A percentile compares a stretch with the other conserved stretches of the same genome.
phyloP scores from a whole-genome alignment of 2,888 invertebrate species.

The Drosophila anomalata region DNA sequence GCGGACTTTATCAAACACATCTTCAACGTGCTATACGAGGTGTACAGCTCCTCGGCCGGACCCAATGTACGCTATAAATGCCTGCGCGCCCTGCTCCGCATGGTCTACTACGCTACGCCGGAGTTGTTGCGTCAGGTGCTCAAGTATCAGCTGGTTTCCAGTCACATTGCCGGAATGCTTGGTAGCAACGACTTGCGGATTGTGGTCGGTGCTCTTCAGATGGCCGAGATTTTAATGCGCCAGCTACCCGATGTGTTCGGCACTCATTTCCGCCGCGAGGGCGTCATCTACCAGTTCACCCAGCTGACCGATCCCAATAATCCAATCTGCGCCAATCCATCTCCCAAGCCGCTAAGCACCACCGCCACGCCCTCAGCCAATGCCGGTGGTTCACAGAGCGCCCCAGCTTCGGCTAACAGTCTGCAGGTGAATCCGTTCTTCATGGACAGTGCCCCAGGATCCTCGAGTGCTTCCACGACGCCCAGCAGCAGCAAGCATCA shows the following conservation, averaged over 20 bases:
- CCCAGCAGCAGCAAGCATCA: slow-evolving; percentile 81
- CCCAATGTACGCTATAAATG: slow-evolving; percentile 99
- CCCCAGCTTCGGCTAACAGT: slow-evolving; percentile 81
- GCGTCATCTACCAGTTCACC: slow-evolving; percentile 95
- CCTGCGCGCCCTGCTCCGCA: slow-evolving; percentile 96
- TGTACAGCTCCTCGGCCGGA: slow-evolving; percentile 98
- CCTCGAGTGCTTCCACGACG: slow-evolving; percentile 73
- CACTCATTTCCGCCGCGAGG: slow-evolving; percentile 97
- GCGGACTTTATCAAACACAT: slow-evolving; percentile 90
- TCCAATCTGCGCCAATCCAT: slow-evolving; percentile 85
- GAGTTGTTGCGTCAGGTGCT: slow-evolving; percentile 91
- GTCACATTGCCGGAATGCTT: slow-evolving; percentile 99
- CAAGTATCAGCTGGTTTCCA: slow-evolving; percentile 92
- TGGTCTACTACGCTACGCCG: slow-evolving; percentile 97
- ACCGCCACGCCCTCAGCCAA: slow-evolving; percentile 66
- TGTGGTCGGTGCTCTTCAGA: slow-evolving; percentile 97
- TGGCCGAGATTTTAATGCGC: slow-evolving; percentile 98
- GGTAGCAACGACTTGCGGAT: slow-evolving; percentile 98
- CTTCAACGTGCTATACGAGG: slow-evolving; percentile 98
- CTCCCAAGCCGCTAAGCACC: slow-evolving; percentile 84
- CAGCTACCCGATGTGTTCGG: slow-evolving; percentile 97
- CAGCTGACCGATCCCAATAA: slow-evolving; percentile 89
- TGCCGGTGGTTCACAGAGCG: slow-evolving; percentile 79
- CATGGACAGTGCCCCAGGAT: slow-evolving; percentile 69
- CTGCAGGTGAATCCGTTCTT: slow-evolving; percentile 82